Evolutionary conservation across 2,113 vertebrate species (phyloP).

Genomic region (Gavialis gangeticus): DNA sequence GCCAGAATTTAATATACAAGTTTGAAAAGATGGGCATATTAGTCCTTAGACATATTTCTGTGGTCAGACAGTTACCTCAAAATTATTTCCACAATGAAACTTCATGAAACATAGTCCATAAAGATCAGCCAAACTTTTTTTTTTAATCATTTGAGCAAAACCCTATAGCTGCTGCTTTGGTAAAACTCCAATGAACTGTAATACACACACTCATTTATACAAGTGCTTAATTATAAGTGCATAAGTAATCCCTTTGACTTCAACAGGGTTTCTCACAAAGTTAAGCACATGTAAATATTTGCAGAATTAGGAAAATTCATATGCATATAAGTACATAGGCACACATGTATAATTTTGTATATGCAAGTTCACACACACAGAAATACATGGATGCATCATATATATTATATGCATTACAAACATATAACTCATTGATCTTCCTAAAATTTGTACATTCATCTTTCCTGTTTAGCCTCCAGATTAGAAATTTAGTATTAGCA

Average conservation of each 20-base stretch:
- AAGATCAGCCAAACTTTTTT: not conserved
- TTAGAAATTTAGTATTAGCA: not conserved
- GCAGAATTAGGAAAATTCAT: not conserved
- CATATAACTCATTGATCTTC: not conserved
- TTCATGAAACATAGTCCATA: not conserved
- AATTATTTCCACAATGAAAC: slow-evolving; percentile 31
- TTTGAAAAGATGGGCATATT: slow-evolving; percentile 29
- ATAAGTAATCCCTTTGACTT: not conserved
- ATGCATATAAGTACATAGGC: not conserved
- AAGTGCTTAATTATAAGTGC: not conserved
- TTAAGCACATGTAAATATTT: not conserved
- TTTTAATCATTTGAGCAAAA: slow-evolving; percentile 16
- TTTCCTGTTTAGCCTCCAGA: not conserved
- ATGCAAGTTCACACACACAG: not conserved
- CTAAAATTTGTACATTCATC: not conserved
- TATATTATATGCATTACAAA: not conserved
- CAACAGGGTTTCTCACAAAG: not conserved
- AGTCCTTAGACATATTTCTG: slow-evolving; percentile 13
- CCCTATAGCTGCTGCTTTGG: not conserved
- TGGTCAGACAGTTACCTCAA: not conserved
- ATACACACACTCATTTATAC: not conserved
- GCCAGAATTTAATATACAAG: slow-evolving; percentile 18
- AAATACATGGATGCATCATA: not conserved
- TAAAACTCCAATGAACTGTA: slow-evolving; percentile 37
- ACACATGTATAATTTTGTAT: not conserved